Evolutionary conservation across 1,140 invertebrate genomes (phyloP).

Genomic region (Pachypsylla venusta): DNA sequence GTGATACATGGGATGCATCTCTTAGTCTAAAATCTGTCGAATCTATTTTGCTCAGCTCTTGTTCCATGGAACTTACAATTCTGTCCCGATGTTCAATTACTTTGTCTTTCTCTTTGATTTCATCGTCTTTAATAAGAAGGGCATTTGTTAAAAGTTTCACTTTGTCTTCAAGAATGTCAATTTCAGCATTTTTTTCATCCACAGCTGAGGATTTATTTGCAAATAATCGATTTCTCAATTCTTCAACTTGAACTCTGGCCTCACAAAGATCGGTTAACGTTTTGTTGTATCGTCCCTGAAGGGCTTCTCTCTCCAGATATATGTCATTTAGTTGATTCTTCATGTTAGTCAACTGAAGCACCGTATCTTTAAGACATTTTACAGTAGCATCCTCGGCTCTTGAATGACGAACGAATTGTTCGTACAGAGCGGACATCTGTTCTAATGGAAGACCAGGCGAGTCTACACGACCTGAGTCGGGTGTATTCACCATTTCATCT

Average conservation of each 20-base stretch:
- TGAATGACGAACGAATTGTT: neutral
- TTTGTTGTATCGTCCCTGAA: neutral
- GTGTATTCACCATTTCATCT: constrained; percentile 1
- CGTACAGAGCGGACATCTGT: neutral
- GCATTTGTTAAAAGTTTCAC: neutral
- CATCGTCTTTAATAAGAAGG: neutral
- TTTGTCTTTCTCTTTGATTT: neutral
- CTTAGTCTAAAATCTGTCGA: neutral
- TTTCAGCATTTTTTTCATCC: neutral
- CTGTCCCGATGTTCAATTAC: neutral
- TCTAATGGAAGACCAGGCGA: neutral
- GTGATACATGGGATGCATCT: neutral
- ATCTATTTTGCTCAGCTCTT: neutral
- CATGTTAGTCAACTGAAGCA: neutral
- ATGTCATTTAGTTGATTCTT: neutral
- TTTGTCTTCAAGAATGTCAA: neutral
- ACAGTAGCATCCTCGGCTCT: constrained; percentile 1
- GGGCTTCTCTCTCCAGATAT: neutral
- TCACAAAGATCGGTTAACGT: neutral
- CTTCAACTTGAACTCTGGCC: neutral
- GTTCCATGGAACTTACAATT: constrained; percentile 1
- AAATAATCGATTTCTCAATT: neutral
- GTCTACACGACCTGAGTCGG: neutral
- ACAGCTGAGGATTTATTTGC: neutral
- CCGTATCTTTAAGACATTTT: neutral